Evolutionary conservation across 1,140 invertebrate genomes (phyloP).

Genomic region (Bathynomus jamesi): DNA sequence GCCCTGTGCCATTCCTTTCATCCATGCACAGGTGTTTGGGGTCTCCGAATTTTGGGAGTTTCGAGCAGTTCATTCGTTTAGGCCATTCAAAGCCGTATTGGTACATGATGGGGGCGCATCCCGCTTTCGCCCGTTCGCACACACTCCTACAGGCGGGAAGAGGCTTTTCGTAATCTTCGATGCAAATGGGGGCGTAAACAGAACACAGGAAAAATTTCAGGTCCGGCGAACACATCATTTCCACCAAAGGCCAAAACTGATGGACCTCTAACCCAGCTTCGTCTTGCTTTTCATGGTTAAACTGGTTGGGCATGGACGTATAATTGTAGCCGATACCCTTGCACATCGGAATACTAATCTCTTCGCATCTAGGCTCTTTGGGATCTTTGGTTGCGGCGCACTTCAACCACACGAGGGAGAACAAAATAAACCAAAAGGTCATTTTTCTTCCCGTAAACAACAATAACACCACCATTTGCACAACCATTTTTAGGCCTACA

Average conservation of each 20-base stretch:
- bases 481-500: too few species aligned
- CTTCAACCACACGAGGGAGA: too few species aligned
- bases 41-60: slow-evolving; percentile 69
- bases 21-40: slow-evolving; percentile 87
- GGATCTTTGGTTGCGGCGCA: too few species aligned
- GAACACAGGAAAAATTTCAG: slow-evolving; percentile 88
- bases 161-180: slow-evolving; percentile 78
- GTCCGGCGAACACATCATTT: slow-evolving; percentile 74
- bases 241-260: slow-evolving; percentile 88
- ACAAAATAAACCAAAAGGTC: too few species aligned
- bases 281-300: slow-evolving; percentile 61
- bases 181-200: slow-evolving; percentile 84
- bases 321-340: slow-evolving; percentile 89
- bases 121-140: slow-evolving; percentile 79
- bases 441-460: too few species aligned
- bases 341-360: slow-evolving; percentile 95
- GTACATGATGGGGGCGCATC: slow-evolving; percentile 92
- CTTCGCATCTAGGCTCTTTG: slow-evolving; percentile 66
- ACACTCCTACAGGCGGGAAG: slow-evolving; percentile 89
- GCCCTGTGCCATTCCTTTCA: slow-evolving; percentile 50
- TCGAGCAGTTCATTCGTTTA: slow-evolving; percentile 86
- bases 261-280: slow-evolving; percentile 88
- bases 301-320: slow-evolving; percentile 91
- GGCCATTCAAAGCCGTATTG: slow-evolving; percentile 96
- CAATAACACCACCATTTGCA: too few species aligned